Conservation (phyloP, 35 echinoderm and acorn worm genomes). For the Amphiura filiformis region DNA sequence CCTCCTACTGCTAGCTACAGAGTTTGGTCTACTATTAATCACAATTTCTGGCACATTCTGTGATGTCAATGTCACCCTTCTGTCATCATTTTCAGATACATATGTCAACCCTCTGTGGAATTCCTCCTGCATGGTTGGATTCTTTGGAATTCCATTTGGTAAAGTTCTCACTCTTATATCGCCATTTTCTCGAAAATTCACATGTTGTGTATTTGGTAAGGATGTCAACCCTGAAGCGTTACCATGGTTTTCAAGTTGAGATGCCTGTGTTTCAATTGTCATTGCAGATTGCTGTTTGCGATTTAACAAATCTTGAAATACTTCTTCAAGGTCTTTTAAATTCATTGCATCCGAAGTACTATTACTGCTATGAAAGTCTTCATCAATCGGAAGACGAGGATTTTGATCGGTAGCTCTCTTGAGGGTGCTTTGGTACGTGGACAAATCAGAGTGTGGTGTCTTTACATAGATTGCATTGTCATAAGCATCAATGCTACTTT, state of each 20-base stretch:
- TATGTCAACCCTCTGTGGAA: neutral
- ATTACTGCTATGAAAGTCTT: neutral
- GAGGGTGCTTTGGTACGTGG: neutral
- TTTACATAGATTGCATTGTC: neutral
- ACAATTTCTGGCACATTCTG: too few relatives aligned
- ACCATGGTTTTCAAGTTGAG: neutral
- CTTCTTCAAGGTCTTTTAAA: neutral
- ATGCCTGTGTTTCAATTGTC: neutral
- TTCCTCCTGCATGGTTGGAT: neutral
- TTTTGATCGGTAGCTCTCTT: neutral
- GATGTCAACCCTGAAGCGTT: too few relatives aligned
- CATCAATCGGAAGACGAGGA: neutral
- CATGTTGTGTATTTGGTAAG: too few relatives aligned
- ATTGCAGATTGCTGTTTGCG: neutral
- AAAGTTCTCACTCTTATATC: too few relatives aligned
- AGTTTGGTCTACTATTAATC: neutral
- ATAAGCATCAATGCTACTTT: neutral
- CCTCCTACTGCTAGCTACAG: neutral
- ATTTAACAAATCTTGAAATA: neutral
- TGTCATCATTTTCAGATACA: neutral
- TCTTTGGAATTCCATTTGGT: neutral
- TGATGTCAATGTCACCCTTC: too few relatives aligned
- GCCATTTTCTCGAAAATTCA: too few relatives aligned
- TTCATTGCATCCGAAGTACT: neutral
- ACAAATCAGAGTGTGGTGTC: neutral